Percentiles rank a stretch among this genome's conserved stretches.
phyloP scores from a whole-genome alignment of 2,888 invertebrate species.

The Cepaea hortensis region DNA sequence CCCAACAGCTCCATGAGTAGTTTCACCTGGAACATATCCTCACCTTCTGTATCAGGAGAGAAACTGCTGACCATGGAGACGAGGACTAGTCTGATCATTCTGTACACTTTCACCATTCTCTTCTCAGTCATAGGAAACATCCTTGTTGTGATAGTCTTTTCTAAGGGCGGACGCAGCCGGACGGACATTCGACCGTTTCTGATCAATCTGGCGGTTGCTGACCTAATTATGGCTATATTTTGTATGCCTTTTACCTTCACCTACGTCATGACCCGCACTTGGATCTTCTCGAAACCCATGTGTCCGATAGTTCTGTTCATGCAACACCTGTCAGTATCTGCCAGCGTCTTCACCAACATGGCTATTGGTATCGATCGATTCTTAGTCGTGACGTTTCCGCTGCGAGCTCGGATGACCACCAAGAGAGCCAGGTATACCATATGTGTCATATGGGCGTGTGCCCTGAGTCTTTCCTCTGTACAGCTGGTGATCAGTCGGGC shows the following conservation, averaged over 20 bases:
- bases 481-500: conserved; percentile 74
- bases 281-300: conserved; percentile 78
- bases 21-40: not conserved
- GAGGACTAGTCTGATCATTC: conserved; percentile 64
- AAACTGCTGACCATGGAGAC: conserved; percentile 54
- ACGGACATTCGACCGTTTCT: conserved; percentile 81
- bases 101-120: conserved; percentile 77
- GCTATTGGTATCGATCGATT: conserved; percentile 78
- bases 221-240: conserved; percentile 91
- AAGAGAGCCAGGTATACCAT: conserved; percentile 69
- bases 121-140: conserved; percentile 77
- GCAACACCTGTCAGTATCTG: conserved; percentile 77
- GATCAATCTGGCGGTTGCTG: conserved; percentile 88
- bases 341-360: conserved; percentile 77
- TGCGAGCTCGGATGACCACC: conserved; percentile 75
- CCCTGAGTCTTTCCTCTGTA: conserved; percentile 75
- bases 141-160: conserved; percentile 77
- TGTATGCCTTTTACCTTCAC: conserved; percentile 91
- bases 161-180: conserved; percentile 72
- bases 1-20: not conserved
- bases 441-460: conserved; percentile 76
- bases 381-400: conserved; percentile 70
- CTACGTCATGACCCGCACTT: conserved; percentile 75
- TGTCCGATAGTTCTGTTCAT: conserved; percentile 78
- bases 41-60: not conserved